Conservation (phyloP, 2,888 invertebrate species). For the Metopia argyrocephala region DNA sequence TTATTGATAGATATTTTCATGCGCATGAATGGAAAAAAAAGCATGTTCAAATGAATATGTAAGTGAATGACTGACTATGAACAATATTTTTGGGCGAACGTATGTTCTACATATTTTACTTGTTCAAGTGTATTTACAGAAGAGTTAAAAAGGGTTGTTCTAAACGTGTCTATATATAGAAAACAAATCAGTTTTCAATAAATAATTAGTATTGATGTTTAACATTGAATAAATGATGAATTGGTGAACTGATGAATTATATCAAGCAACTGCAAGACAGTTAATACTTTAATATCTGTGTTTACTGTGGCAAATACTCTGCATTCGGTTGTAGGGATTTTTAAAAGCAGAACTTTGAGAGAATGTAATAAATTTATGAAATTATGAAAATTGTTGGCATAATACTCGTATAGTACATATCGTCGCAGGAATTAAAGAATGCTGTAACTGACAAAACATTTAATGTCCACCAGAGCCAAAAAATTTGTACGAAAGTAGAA, state of each 20-base stretch:
- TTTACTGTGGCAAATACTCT: too few relatives aligned
- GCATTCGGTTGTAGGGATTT: neutral
- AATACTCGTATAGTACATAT: too few relatives aligned
- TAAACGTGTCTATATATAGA: too few relatives aligned
- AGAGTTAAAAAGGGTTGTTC: too few relatives aligned
- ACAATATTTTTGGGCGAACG: neutral
- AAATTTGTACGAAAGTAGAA: too few relatives aligned
- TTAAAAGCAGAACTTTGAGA: neutral
- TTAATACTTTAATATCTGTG: neutral
- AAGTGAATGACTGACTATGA: neutral
- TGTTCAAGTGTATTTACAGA: neutral
- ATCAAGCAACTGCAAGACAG: constrained; percentile 34
- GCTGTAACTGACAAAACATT: too few relatives aligned
- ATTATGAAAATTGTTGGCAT: too few relatives aligned
- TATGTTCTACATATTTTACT: too few relatives aligned
- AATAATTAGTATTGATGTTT: constrained; percentile 48
- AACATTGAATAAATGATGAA: constrained; percentile 12
- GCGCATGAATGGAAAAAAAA: neutral
- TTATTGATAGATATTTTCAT: constrained; percentile 14
- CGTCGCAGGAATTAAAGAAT: too few relatives aligned
- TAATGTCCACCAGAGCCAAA: too few relatives aligned
- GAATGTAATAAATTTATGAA: too few relatives aligned
- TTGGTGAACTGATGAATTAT: constrained; percentile 15
- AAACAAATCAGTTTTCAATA: constrained; percentile 45
- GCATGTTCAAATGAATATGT: neutral